These are phyloP conservation scores for Calyptomena viridis DNA, from an alignment of 2,113 vertebrate genomes.

Conservation along the genomic window DNA sequence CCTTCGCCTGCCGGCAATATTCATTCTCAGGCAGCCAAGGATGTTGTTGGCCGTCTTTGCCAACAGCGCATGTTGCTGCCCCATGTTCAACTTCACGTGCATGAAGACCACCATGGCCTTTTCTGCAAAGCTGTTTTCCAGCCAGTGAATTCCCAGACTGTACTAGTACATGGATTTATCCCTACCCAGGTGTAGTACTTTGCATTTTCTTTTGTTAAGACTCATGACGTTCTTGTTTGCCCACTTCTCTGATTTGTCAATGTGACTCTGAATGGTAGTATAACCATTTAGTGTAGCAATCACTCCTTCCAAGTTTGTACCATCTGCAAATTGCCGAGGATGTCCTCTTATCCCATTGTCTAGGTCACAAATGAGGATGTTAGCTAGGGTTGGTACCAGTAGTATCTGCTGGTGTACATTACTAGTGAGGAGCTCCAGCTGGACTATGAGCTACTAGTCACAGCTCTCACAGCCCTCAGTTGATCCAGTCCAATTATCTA, in stretches of 20 bases:
- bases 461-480: not conserved
- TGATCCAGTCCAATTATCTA: not conserved
- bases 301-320: not conserved
- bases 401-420: not conserved
- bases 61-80: not conserved
- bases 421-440: not conserved
- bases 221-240: not conserved
- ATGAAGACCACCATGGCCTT: not conserved
- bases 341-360: not conserved
- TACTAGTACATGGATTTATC: not conserved
- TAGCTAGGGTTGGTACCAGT: not conserved
- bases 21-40: not conserved
- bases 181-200: not conserved
- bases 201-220: not conserved
- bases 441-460: not conserved
- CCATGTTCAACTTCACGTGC: not conserved
- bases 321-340: not conserved
- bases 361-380: not conserved
- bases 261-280: not conserved
- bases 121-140: not conserved
- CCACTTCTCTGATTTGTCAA: not conserved
- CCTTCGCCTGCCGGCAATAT: rapidly evolving
- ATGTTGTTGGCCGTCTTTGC: not conserved
- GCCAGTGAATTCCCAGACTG: not conserved
- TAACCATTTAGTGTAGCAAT: not conserved